Base-by-base conservation (phyloP, 2,797 vertebrate genomes). In the Rhyacichthys aspro region DNA sequence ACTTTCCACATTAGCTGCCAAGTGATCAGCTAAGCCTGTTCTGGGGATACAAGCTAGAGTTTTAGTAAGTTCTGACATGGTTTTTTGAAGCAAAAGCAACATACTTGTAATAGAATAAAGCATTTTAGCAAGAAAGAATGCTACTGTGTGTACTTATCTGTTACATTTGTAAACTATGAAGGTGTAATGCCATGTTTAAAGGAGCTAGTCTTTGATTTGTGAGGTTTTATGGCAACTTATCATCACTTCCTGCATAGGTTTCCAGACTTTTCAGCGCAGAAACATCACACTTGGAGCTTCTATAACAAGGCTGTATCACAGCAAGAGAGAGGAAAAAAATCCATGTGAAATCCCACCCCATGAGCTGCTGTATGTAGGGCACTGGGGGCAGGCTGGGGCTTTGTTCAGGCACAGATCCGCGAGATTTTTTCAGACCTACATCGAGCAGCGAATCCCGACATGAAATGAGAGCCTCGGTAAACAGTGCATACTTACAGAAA, bases 1-100 rank as follows among this genome's bases (percentile, higher is more conserved):
- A 86, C 49, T 86, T 87, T 88, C 81, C 86, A 86, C 77, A 76
- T 84, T 79, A 83, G 79, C 72, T 73, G 61, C 72, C 70, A 63
- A 63, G 72, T 63, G 80, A 86, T 83, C 67, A 48, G 72, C 45
- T 59, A 36, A 55, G 66, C 50, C 59, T 52, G 56, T 28, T 58
- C 48, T 17, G 47, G 63, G 57, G 52, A 58, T 45, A 47, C 9
- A 5, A 43, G 41, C 52, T 3, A 45, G 39, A 7, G 10, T 18
- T 9, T 11, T 53, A 49, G 9, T 23, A 32, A 57, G 16, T 28
- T 42, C 3, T 43, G 8, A 53, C 9, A 18, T 38, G 28, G 15
- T 64, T 37, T 5, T 14, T n/a, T 60, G 37, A 28, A 28, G 23
- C 23, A 28, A 28, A 2, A 1, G 23, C 23, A 28, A 28, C 23